These are phyloP conservation scores for Trichogramma pretiosum DNA, from an alignment of 1,140 invertebrate genomes.

Conservation along the genomic window DNA sequence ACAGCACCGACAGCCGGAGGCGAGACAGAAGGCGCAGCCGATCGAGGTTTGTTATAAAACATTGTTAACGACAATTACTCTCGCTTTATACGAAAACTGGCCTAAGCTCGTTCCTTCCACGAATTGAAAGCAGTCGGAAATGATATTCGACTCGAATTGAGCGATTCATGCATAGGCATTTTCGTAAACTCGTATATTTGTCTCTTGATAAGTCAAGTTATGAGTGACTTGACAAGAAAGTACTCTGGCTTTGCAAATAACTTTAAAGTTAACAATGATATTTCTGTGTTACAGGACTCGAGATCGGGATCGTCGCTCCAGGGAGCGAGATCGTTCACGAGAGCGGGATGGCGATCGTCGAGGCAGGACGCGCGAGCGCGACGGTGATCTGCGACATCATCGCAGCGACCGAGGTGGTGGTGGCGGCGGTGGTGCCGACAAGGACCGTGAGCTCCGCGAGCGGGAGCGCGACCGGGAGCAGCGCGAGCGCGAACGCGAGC, in stretches of 20 bases:
- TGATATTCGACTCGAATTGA: no score
- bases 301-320: slow-evolving; percentile 25
- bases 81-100: no score
- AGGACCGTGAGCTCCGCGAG: slow-evolving; percentile 23
- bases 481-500: slow-evolving; percentile 22
- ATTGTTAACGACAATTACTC: no score
- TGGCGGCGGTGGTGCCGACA: no score
- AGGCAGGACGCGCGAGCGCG: slow-evolving; percentile 29
- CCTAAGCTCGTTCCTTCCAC: no score
- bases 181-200: no score
- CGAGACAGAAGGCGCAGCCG: slow-evolving; percentile 43
- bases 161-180: no score
- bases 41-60: no score
- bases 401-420: slow-evolving; percentile 20
- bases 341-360: slow-evolving; percentile 34
- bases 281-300: slow-evolving; percentile 1
- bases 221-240: no score
- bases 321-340: slow-evolving; percentile 40
- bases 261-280: neutral
- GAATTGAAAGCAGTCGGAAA: no score
- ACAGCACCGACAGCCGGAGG: slow-evolving; percentile 37
- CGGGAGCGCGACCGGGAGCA: slow-evolving; percentile 39
- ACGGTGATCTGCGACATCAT: slow-evolving; percentile 20
- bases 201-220: no score
- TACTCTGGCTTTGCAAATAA: no score